A percentile compares a stretch with the other conserved stretches of the same genome.
Evolutionary conservation across 2,113 vertebrate species (phyloP).

Genomic region (Gambusia holbrooki): DNA sequence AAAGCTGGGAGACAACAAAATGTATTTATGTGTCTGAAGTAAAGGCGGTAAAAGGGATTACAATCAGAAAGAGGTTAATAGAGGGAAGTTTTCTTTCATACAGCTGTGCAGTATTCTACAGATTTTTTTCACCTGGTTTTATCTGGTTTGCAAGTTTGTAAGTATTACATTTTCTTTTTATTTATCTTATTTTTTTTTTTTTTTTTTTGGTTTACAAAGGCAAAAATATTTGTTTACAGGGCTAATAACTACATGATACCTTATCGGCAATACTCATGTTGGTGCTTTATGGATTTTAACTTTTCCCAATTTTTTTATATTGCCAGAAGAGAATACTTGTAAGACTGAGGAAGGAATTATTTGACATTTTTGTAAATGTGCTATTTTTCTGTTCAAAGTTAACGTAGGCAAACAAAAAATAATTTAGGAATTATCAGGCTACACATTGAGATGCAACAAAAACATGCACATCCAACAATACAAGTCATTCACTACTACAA

Average conservation of each 20-base stretch:
- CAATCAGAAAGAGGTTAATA: constrained; percentile 29
- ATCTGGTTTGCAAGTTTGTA: constrained; percentile 42
- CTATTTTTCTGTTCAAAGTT: neutral
- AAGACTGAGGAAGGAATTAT: constrained; percentile 1
- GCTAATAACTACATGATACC: constrained; percentile 42
- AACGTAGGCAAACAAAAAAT: neutral
- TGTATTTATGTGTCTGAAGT: constrained; percentile 26
- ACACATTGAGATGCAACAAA: neutral
- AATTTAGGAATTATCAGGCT: neutral
- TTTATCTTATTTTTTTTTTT: constrained; percentile 37
- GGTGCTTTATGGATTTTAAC: constrained; percentile 40
- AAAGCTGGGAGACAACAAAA: constrained; percentile 37
- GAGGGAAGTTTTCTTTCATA: constrained; percentile 32
- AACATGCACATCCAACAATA: neutral
- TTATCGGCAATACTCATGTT: constrained; percentile 19
- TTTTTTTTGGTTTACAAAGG: constrained; percentile 58
- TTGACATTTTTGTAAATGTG: constrained; percentile 13
- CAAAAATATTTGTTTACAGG: constrained; percentile 73
- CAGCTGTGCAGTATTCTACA: constrained; percentile 51
- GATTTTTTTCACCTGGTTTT: constrained; percentile 37
- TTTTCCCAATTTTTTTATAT: constrained; percentile 11
- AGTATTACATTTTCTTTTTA: constrained; percentile 22
- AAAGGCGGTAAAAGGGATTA: constrained; percentile 32
- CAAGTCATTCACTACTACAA: neutral
- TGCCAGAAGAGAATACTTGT: constrained; percentile 1